These are phyloP conservation scores for Drosophila nr. perissopoda DNA, from an alignment of 2,888 invertebrate genomes.

Conservation along the genomic window DNA sequence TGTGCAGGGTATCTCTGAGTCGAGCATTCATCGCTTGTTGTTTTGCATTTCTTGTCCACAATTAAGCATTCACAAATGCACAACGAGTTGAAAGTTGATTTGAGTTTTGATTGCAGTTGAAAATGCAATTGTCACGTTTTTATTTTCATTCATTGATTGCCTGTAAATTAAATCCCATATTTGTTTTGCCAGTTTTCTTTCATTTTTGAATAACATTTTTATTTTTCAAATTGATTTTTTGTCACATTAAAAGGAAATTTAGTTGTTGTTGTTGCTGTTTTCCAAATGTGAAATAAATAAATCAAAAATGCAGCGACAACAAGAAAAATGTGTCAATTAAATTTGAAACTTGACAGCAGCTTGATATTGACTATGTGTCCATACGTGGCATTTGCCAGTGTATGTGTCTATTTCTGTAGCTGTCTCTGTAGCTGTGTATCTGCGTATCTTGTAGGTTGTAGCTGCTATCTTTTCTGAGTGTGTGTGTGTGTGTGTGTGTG, in stretches of 20 bases:
- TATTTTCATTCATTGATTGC: conserved; percentile 14
- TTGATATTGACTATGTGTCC: conserved; percentile 32
- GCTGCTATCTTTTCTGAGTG: conserved; percentile 21
- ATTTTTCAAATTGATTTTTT: neutral
- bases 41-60: conserved; percentile 32
- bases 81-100: conserved; percentile 59
- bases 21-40: neutral
- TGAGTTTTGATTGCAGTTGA: conserved; percentile 34
- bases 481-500: neutral
- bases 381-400: conserved; percentile 11
- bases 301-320: conserved; percentile 37
- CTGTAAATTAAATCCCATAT: conserved; percentile 6
- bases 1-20: conserved; percentile 1
- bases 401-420: conserved; percentile 15
- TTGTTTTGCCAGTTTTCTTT: neutral
- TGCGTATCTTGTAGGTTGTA: conserved; percentile 33
- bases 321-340: conserved; percentile 80
- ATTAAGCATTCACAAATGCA: conserved; percentile 60
- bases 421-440: conserved; percentile 5
- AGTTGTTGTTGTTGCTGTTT: conserved; percentile 23
- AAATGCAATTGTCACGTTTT: conserved; percentile 48
- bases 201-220: neutral
- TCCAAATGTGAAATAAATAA: conserved; percentile 24
- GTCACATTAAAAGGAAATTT: conserved; percentile 18
- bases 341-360: conserved; percentile 74